phyloP scores from a whole-genome alignment of 64 coral and sea anemone genomes.

The Montipora cactus region DNA sequence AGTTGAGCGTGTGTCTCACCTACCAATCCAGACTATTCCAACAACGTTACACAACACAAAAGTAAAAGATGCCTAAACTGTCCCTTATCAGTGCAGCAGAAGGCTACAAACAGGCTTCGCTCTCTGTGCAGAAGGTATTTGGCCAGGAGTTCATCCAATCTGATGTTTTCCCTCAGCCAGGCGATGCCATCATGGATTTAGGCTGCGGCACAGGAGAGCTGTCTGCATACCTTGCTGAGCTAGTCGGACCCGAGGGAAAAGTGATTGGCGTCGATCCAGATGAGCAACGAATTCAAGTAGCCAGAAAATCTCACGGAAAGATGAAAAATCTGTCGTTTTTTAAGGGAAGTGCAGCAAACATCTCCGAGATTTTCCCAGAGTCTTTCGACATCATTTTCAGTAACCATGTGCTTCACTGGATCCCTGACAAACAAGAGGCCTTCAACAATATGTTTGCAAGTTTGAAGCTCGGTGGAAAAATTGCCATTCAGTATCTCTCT shows the following conservation, averaged over 20 bases:
- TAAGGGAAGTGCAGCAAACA: not conserved
- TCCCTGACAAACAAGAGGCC: slow-evolving; percentile 4
- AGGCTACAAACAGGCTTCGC: not conserved
- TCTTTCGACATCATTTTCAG: slow-evolving; percentile 25
- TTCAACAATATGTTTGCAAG: slow-evolving; percentile 6
- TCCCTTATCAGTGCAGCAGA: not conserved
- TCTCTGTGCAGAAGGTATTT: not conserved
- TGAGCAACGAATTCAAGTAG: slow-evolving; percentile 8
- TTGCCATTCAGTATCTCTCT: not conserved
- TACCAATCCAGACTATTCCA: too few relatives aligned
- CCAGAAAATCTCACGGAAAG: not conserved
- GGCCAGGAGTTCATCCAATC: not conserved
- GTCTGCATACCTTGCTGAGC: not conserved
- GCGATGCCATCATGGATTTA: slow-evolving; percentile 13
- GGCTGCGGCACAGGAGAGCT: slow-evolving; percentile 33
- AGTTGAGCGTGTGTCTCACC: too few relatives aligned
- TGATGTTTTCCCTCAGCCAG: not conserved
- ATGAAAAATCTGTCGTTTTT: slow-evolving; percentile 29
- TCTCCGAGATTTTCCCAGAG: slow-evolving; percentile 10
- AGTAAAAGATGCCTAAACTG: not conserved
- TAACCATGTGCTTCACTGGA: slow-evolving; percentile 43
- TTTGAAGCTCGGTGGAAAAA: not conserved
- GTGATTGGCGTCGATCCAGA: slow-evolving; percentile 17
- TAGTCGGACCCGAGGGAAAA: not conserved
- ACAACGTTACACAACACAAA: too few relatives aligned